phyloP scores from a whole-genome alignment of 2,797 vertebrate genomes.

The Pseudochirops corinnae region DNA sequence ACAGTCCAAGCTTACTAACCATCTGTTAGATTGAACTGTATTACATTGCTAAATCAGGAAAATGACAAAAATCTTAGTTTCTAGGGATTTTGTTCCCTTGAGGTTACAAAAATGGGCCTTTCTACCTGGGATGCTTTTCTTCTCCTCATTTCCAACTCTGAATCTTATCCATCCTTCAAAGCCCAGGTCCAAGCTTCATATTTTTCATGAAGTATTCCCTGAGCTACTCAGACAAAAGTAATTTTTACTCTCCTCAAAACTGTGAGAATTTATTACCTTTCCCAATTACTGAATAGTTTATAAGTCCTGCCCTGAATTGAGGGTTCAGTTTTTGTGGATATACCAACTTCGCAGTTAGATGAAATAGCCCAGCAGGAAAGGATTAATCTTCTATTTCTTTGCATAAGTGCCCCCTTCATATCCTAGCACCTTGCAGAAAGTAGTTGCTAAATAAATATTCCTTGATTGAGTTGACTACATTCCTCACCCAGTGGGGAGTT shows the following conservation, averaged over 20 bases:
- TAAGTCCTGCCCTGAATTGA: slow-evolving; percentile 6
- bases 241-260: slow-evolving; percentile 21
- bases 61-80: background rate
- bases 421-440: background rate
- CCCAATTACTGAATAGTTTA: background rate
- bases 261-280: slow-evolving; percentile 13
- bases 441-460: background rate
- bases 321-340: background rate
- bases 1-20: background rate
- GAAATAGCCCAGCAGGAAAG: background rate
- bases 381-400: background rate
- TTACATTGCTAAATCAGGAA: background rate
- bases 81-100: background rate
- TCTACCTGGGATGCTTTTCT: background rate
- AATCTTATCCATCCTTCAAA: slow-evolving; percentile 10
- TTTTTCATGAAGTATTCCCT: background rate
- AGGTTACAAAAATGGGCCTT: background rate
- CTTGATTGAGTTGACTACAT: background rate
- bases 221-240: background rate
- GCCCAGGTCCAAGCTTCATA: slow-evolving; percentile 24
- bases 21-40: background rate
- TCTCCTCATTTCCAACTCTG: background rate
- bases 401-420: background rate
- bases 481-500: background rate
- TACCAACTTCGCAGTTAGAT: background rate